These are phyloP conservation scores for Lutjanus campechanus DNA, from an alignment of 2,797 vertebrate species.

Conservation along the genomic window DNA sequence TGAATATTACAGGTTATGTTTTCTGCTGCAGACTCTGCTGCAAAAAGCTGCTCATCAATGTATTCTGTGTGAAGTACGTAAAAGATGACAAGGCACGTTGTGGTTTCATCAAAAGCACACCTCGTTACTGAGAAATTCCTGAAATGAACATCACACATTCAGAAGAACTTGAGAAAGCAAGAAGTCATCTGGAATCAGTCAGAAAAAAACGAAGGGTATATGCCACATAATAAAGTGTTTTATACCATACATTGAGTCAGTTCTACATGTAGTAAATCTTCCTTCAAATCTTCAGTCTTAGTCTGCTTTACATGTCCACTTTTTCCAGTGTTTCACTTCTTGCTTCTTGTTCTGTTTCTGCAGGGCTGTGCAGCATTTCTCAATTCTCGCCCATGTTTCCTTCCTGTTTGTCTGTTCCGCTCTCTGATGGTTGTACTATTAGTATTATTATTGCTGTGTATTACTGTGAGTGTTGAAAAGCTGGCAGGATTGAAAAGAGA, in stretches of 20 bases:
- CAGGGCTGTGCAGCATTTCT: constrained; percentile 35
- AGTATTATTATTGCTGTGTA: constrained; percentile 15
- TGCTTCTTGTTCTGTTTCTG: constrained; percentile 28
- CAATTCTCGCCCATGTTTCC: constrained; percentile 36
- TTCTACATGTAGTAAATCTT: not conserved
- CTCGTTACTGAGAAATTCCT: not conserved
- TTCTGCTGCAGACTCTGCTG: not conserved
- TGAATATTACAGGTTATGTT: not conserved
- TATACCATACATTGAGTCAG: not conserved
- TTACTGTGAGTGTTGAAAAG: constrained; percentile 9
- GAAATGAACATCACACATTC: not conserved
- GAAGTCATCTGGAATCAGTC: not conserved
- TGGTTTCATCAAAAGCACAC: not conserved
- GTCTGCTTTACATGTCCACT: not conserved
- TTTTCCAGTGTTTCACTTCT: constrained; percentile 51
- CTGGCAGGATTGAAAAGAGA: constrained; percentile 31
- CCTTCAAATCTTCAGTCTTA: not conserved
- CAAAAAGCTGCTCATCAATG: not conserved
- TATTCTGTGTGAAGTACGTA: not conserved
- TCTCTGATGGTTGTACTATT: constrained; percentile 27
- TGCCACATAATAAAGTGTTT: not conserved
- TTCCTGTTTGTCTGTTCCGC: constrained; percentile 55
- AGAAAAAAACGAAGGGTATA: not conserved
- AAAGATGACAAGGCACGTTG: not conserved
- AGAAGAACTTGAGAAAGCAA: not conserved